phyloP scores from a whole-genome alignment of 1,140 invertebrate species.

The Aphelinus atriplicis region DNA sequence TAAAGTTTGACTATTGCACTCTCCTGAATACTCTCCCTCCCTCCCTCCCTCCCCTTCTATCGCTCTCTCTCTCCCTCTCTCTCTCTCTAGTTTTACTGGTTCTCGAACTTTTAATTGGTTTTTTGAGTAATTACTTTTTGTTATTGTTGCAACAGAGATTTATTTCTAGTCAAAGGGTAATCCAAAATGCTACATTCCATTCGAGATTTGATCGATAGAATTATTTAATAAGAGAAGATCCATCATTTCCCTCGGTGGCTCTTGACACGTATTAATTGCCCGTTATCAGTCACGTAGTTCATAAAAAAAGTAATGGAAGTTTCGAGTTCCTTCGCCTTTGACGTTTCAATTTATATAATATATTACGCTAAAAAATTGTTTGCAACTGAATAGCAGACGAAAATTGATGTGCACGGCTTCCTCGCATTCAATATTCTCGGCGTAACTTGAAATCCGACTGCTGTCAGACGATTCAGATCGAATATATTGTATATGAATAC shows the following conservation, averaged over 20 bases:
- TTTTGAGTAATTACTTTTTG: too few species aligned
- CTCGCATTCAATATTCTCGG: constrained; percentile 8
- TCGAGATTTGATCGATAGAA: too few species aligned
- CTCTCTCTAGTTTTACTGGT: too few species aligned
- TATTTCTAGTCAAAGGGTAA: background rate
- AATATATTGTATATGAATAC: constrained; percentile 12
- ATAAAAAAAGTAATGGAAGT: constrained; percentile 9
- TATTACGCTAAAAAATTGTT: constrained; percentile 20
- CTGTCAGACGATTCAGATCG: constrained; percentile 18
- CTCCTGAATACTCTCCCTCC: constrained; percentile 23
- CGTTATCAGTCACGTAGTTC: background rate
- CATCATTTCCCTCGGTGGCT: background rate
- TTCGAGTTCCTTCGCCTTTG: constrained; percentile 15
- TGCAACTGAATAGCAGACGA: constrained; percentile 21
- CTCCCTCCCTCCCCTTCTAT: constrained; percentile 6
- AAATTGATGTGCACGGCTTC: constrained; percentile 18
- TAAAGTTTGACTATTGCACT: constrained; percentile 20
- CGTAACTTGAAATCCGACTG: constrained; percentile 18
- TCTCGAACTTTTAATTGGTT: too few species aligned
- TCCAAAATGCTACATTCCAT: too few species aligned
- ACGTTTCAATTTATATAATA: constrained; percentile 31
- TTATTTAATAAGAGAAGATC: constrained; percentile 1
- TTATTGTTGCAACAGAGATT: too few species aligned
- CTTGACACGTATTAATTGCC: constrained; percentile 19
- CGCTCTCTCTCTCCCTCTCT: too few species aligned